These are phyloP conservation scores for Pangasius mekongensis DNA, from an alignment of 2,797 vertebrate species.

Conservation along the genomic window DNA sequence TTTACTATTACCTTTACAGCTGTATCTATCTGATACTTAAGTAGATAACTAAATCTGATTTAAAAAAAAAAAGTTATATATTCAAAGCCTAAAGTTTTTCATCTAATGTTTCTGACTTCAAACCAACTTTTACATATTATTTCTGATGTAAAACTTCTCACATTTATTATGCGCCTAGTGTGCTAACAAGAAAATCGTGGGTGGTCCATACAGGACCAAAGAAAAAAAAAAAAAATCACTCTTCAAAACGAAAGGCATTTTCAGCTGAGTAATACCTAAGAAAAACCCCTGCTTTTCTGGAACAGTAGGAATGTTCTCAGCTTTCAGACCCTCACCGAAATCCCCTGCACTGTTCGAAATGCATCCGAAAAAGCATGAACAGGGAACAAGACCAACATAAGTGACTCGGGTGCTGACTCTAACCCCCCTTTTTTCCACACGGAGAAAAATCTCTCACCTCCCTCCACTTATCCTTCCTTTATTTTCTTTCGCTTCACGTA, in stretches of 20 bases:
- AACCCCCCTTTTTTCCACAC: not conserved
- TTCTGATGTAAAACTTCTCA: not conserved
- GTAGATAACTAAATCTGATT: not conserved
- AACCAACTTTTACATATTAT: not conserved
- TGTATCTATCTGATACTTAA: no score
- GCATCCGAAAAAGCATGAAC: not conserved
- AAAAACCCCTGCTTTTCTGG: not conserved
- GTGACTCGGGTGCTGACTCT: not conserved
- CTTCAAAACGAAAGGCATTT: not conserved
- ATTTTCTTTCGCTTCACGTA: conserved; percentile 39
- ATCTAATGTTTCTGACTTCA: not conserved
- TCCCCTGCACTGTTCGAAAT: not conserved
- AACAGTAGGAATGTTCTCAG: not conserved
- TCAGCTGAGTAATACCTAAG: no score
- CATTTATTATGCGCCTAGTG: not conserved
- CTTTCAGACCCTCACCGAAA: no score
- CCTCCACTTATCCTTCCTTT: conserved; percentile 6
- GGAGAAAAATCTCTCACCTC: not conserved
- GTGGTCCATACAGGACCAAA: not conserved
- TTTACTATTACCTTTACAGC: no score
- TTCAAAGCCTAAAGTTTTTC: not conserved
- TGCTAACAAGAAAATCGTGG: not conserved
- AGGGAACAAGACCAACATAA: not conserved
- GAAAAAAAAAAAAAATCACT: not conserved
- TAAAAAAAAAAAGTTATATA: not conserved